phyloP scores from a whole-genome alignment of 2,888 invertebrate species.

The Caenorhabditis becei region DNA sequence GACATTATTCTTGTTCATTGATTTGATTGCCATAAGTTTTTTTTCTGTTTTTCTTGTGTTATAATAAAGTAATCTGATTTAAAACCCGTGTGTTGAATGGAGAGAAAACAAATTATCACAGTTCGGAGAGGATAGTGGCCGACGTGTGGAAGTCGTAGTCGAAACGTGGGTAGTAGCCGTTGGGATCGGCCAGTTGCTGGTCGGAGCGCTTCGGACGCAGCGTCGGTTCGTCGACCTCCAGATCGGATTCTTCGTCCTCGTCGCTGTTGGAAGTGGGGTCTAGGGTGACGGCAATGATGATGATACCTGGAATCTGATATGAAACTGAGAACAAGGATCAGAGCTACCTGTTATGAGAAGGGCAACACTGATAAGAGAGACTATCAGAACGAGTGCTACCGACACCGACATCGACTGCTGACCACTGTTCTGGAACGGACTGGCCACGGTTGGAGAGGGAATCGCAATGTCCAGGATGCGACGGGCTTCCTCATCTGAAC shows the following conservation, averaged over 20 bases:
- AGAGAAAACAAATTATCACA: slow-evolving; percentile 38
- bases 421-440: slow-evolving; percentile 13
- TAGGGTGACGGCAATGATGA: slow-evolving; percentile 61
- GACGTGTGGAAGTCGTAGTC: slow-evolving; percentile 48
- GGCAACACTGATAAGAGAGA: slow-evolving; percentile 60
- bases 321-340: background rate
- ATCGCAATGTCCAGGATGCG: slow-evolving; percentile 54
- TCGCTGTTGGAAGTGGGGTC: slow-evolving; percentile 57
- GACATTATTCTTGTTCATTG: slow-evolving; percentile 47
- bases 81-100: slow-evolving; percentile 28
- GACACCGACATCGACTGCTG: slow-evolving; percentile 57
- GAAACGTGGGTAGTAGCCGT: slow-evolving; percentile 55
- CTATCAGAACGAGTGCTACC: slow-evolving; percentile 61
- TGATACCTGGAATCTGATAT: slow-evolving; percentile 37
- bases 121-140: slow-evolving; percentile 38
- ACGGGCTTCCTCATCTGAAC: slow-evolving; percentile 58
- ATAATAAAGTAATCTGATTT: slow-evolving; percentile 32
- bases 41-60: slow-evolving; percentile 40
- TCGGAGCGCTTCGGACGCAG: slow-evolving; percentile 11
- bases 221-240: slow-evolving; percentile 38
- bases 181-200: slow-evolving; percentile 30
- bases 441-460: slow-evolving; percentile 46
- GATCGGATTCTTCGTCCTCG: slow-evolving; percentile 59
- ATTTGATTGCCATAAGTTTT: slow-evolving; percentile 44
- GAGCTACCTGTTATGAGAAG: slow-evolving; percentile 56